Evolutionary conservation across 2,888 invertebrate species (phyloP).

Genomic region (Heliconius sara): DNA sequence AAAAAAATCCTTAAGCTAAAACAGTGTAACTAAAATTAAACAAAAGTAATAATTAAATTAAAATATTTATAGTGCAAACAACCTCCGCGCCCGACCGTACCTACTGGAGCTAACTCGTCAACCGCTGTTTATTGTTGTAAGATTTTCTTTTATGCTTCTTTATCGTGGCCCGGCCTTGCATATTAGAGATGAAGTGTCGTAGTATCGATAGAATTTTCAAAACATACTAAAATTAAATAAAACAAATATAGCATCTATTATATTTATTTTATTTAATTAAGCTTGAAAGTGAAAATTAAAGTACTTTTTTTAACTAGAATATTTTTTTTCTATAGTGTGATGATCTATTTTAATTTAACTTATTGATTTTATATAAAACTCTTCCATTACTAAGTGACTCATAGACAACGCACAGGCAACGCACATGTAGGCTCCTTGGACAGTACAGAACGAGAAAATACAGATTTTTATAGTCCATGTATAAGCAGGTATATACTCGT

Average conservation of each 20-base stretch:
- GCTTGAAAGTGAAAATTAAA: too few species aligned
- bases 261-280: neutral
- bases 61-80: slow-evolving; percentile 10
- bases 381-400: too few species aligned
- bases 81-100: slow-evolving; percentile 30
- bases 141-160: slow-evolving; percentile 47
- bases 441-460: too few species aligned
- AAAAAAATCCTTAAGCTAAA: neutral
- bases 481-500: too few species aligned
- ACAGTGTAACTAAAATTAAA: neutral
- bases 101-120: slow-evolving; percentile 43
- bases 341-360: too few species aligned
- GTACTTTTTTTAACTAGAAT: too few species aligned
- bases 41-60: slow-evolving; percentile 2
- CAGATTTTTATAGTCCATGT: too few species aligned
- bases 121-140: slow-evolving; percentile 47
- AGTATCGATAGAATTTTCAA: slow-evolving; percentile 19
- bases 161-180: slow-evolving; percentile 42
- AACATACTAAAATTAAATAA: neutral
- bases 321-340: too few species aligned
- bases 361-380: too few species aligned
- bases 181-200: slow-evolving; percentile 33
- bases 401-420: too few species aligned
- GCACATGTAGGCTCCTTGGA: too few species aligned
- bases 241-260: neutral